phyloP scores from a whole-genome alignment of 2,888 invertebrate genomes.

The Phorcus lineatus region DNA sequence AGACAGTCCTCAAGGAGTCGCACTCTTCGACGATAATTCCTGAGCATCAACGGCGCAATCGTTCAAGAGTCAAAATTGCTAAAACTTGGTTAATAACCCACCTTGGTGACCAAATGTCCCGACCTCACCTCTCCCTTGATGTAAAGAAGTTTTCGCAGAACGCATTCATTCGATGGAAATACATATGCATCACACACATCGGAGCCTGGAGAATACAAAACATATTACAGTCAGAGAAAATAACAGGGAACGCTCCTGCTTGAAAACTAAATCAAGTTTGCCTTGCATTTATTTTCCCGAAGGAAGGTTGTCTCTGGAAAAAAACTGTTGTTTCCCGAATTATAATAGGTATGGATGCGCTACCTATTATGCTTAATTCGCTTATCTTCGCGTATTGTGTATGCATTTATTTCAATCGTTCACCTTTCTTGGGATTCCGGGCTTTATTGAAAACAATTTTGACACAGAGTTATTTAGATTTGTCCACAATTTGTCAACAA shows the following conservation, averaged over 20 bases:
- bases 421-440: constrained; percentile 10
- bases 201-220: constrained; percentile 23
- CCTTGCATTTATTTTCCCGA: constrained; percentile 20
- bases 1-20: neutral
- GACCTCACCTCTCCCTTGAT: neutral
- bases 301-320: neutral
- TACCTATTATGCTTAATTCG: constrained; percentile 14
- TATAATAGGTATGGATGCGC: constrained; percentile 18
- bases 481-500: constrained; percentile 14
- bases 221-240: constrained; percentile 24
- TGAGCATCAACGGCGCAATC: constrained; percentile 4
- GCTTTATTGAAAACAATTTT: constrained; percentile 17
- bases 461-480: neutral
- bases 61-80: neutral
- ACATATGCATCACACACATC: constrained; percentile 21
- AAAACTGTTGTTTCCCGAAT: constrained; percentile 15
- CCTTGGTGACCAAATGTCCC: neutral
- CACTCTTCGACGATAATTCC: neutral
- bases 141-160: constrained; percentile 6
- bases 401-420: constrained; percentile 20
- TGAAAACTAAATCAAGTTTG: constrained; percentile 21
- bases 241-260: constrained; percentile 11
- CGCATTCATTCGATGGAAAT: constrained; percentile 9
- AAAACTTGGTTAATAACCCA: neutral
- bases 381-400: constrained; percentile 22